A percentile compares a stretch with the other conserved stretches of the same genome.
Evolutionary conservation across 2,797 vertebrate genomes (phyloP).

Genomic region (Myiotriccus ornatus): DNA sequence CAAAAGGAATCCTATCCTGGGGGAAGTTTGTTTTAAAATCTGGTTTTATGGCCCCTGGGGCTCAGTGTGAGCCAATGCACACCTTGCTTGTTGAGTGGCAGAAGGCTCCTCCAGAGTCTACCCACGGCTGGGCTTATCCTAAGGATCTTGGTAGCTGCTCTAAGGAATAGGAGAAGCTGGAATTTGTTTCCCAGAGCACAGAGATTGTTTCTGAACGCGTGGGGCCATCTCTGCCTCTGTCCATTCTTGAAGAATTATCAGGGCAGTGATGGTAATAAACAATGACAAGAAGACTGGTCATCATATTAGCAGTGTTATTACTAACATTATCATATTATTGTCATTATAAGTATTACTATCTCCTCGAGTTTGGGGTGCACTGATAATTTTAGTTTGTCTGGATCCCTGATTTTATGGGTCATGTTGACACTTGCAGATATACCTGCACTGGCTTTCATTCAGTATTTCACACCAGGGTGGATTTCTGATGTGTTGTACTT

Average conservation of each 20-base stretch:
- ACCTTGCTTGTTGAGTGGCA: neutral
- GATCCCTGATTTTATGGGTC: neutral
- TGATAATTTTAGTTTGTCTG: neutral
- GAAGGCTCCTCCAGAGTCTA: neutral
- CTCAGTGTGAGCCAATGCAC: neutral
- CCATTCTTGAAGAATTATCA: neutral
- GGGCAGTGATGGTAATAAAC: neutral
- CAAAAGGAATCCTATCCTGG: neutral
- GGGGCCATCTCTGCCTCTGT: neutral
- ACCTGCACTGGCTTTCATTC: neutral
- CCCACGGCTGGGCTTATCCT: neutral
- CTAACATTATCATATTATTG: neutral
- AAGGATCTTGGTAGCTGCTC: neutral
- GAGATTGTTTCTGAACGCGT: neutral
- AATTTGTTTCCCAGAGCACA: neutral
- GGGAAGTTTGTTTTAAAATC: neutral
- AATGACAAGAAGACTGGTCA: neutral
- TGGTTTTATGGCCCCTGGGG: accelerated
- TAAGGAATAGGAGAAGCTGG: neutral
- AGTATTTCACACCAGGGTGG: neutral
- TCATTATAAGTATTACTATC: neutral
- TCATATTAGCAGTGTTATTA: neutral
- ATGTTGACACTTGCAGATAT: neutral
- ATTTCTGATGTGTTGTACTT: neutral
- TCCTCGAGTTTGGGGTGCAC: neutral